Evolutionary conservation across 2,113 vertebrate genomes (phyloP), one percentile per base, ranked within the genome.

Genomic region (Microcebus murinus): DNA sequence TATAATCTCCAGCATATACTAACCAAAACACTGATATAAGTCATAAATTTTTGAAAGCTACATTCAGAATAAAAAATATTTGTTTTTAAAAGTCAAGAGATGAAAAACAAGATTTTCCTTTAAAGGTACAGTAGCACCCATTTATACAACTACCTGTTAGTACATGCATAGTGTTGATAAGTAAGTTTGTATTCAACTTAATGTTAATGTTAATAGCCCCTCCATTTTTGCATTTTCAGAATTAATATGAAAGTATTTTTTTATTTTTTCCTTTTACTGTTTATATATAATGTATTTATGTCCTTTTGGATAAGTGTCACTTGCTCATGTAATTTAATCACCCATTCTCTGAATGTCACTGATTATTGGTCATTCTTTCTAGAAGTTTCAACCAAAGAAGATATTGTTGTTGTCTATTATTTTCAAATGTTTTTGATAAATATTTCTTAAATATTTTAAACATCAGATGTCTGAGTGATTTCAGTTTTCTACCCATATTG

Each of bases 31-130:
- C 11, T 68, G 50, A 0, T 86, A 3, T 71, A 1, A 81, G 88
- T 52, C 12, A 90, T 82, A 80, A 1, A 17, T 80, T 85, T 92
- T 93, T 93, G 85, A 96, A 74, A 89, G 45, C 12, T 77, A 74
- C 10, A 1, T 17, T 50, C 48, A 73, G 39, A 87, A 55, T 82
- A 74, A 92, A 73, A 68, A 12, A 50, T 83, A 81, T 85, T 84
- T 77, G 4, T 0, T 67, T 92, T 92, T 76, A 81, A 91, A 84
- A 76, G 27, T n/a, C 8, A 1, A 76, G 29, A 76, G 9, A 23
- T 27, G 6, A 71, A 77, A 96, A 65, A 2, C 3, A 82, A 94
- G 21, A 39, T 67, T 76, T 89, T 57, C 14, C 31, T 82, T 83
- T 84, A 57, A 70, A 92, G 14, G 4, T 7, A 29, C 1, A 70